Percentiles rank a stretch among this genome's conserved stretches.
These are phyloP conservation scores for Euplagia quadripunctaria DNA, from an alignment of 2,888 invertebrate genomes.

Conservation along the genomic window DNA sequence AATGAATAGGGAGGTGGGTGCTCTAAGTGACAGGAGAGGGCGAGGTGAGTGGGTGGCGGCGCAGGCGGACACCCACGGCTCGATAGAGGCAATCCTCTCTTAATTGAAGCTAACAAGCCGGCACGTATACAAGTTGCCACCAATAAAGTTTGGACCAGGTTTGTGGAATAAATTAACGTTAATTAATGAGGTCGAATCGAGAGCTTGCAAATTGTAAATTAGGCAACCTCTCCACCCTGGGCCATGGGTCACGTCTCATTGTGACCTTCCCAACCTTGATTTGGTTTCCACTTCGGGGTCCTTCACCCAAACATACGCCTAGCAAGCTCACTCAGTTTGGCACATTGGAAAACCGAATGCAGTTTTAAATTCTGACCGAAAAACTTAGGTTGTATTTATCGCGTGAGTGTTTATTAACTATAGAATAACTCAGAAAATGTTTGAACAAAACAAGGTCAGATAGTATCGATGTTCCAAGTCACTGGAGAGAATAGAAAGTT, in stretches of 20 bases:
- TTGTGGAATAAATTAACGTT: slow-evolving; percentile 66
- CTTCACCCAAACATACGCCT: slow-evolving; percentile 85
- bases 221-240: slow-evolving; percentile 76
- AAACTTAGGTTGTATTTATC: slow-evolving; percentile 31
- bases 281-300: slow-evolving; percentile 93
- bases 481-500: slow-evolving; percentile 77
- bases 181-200: slow-evolving; percentile 69
- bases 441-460: slow-evolving; percentile 62
- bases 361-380: slow-evolving; percentile 50
- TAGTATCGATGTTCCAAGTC: slow-evolving; percentile 82
- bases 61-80: slow-evolving; percentile 87
- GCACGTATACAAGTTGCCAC: slow-evolving; percentile 72
- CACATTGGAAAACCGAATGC: slow-evolving; percentile 75
- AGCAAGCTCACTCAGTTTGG: slow-evolving; percentile 69
- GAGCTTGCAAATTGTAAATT: slow-evolving; percentile 65
- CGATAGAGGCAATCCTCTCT: slow-evolving; percentile 76
- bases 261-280: slow-evolving; percentile 93
- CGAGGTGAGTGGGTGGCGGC: slow-evolving; percentile 72
- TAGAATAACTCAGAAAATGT: slow-evolving; percentile 48
- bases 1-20: slow-evolving; percentile 71
- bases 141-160: slow-evolving; percentile 67
- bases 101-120: slow-evolving; percentile 79
- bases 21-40: slow-evolving; percentile 69
- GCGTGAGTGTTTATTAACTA: slow-evolving; percentile 41
- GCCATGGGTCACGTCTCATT: slow-evolving; percentile 90